These are phyloP conservation scores for Antennarius striatus DNA, from an alignment of 2,113 vertebrate species.

Conservation along the genomic window DNA sequence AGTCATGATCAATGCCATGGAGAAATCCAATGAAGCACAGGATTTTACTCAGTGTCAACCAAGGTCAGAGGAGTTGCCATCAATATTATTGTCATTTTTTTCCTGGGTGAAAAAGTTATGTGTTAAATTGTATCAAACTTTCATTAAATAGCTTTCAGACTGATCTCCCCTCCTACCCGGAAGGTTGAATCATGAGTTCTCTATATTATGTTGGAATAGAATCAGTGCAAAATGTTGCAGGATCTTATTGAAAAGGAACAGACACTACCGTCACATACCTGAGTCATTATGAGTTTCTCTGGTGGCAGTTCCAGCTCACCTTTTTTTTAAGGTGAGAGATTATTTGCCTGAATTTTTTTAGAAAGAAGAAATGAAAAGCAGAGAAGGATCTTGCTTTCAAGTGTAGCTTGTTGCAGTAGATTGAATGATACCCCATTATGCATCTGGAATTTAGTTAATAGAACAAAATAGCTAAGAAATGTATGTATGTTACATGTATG, in stretches of 20 bases:
- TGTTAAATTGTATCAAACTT: conserved; percentile 33
- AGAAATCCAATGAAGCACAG: conserved; percentile 54
- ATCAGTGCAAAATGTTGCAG: conserved; percentile 16
- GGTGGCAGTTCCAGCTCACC: conserved; percentile 39
- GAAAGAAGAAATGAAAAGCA: conserved; percentile 64
- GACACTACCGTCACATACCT: conserved; percentile 38
- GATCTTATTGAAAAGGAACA: conserved; percentile 38
- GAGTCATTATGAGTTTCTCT: conserved; percentile 58
- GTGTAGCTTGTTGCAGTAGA: conserved; percentile 3
- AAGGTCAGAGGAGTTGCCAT: conserved; percentile 45
- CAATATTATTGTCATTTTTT: conserved; percentile 52
- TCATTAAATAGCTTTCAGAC: background rate
- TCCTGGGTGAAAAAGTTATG: conserved; percentile 24
- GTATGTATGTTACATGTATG: conserved; percentile 12
- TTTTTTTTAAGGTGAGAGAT: conserved; percentile 69
- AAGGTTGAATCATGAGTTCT: conserved; percentile 1
- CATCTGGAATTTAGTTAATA: conserved; percentile 1
- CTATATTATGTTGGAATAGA: conserved; percentile 3
- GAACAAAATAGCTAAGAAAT: background rate
- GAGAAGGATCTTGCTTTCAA: conserved; percentile 20
- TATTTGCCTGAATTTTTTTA: conserved; percentile 65
- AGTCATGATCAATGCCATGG: conserved; percentile 59
- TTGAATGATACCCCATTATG: conserved; percentile 7
- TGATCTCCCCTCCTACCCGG: conserved; percentile 1
- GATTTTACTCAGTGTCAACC: conserved; percentile 58